Evolutionary conservation across 37 sponge, comb jelly and placozoan genomes (phyloP), one percentile per base, ranked within the genome.

Genomic region (Ephydatia muelleri): DNA sequence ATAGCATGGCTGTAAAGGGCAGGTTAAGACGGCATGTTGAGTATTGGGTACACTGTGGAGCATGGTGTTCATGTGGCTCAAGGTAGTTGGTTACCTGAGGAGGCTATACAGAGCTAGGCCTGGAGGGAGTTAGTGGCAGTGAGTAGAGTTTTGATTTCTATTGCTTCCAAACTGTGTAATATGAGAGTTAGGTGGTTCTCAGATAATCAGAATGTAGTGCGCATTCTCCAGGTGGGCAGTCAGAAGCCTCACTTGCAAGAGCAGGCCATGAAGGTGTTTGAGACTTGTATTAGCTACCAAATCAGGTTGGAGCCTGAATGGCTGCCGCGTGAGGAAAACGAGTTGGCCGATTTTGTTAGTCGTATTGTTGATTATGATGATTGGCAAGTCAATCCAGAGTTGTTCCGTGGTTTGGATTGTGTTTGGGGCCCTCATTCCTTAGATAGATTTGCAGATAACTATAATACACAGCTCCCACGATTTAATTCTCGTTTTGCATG

Each of bases 391-490:
- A 43, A 68, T 40, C 86, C 68, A 31, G 33, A 13, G 13, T 31
- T 70, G 29, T 85, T 79, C 27, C n/a, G 8, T 8, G 48, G 48
- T 36, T 29, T 85, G 31, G 80, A 85, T 68, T 25, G 30, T 16
- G 21, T 69, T 5, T 85, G 80, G 86, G 79, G 86, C 72, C 86
- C 86, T 13, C 86, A 85, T 34, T 79, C 86, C 28, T 38, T 84
- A 38, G 85, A 84, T 77, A 49, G 85, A 34, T 76, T 84, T 76
- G 85, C 77, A 2, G 32, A 21, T 64, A 27, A 33, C 16, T 27
- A 84, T 33, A 13, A 67, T 19, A 31, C 49, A 33, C 16, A 43
- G 47, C 47, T 43, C 13, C 47, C 47, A 43, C 47, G 47, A 43
- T 43, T 8, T 43, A 43, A 43, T 11, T 43, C 47, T 43, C 47